Conservation (phyloP, 2,797 vertebrate species). For the Pseudomugil tenellus region DNA sequence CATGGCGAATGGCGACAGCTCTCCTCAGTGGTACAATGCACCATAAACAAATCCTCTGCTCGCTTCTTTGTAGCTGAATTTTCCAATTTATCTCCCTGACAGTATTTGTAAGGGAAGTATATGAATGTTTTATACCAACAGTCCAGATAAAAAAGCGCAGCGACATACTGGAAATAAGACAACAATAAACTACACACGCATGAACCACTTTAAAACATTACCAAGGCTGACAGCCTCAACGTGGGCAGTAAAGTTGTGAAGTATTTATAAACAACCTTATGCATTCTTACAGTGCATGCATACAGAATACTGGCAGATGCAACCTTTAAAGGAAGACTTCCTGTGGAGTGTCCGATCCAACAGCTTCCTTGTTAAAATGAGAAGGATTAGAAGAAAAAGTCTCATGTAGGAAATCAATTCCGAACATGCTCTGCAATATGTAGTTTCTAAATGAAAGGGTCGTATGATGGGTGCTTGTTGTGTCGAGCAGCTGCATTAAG, state of each 20-base stretch:
- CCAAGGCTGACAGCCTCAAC: not conserved
- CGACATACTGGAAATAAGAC: not conserved
- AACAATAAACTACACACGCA: not conserved
- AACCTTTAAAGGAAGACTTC: constrained; percentile 15
- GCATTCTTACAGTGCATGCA: constrained; percentile 1
- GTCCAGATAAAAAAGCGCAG: not conserved
- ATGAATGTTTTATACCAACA: not conserved
- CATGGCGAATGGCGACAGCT: too few relatives aligned
- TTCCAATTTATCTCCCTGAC: too few relatives aligned
- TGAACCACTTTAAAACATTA: not conserved
- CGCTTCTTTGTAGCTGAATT: too few relatives aligned
- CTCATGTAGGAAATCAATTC: constrained; percentile 42
- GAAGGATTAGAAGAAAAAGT: constrained; percentile 5
- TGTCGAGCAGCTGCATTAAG: constrained; percentile 26
- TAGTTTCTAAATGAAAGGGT: constrained; percentile 28
- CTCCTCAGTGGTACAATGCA: too few relatives aligned
- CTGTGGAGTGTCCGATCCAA: not conserved
- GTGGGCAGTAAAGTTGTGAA: constrained; percentile 1
- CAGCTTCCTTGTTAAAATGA: constrained; percentile 29
- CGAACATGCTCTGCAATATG: constrained; percentile 42
- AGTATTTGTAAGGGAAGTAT: too few relatives aligned
- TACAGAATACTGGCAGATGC: not conserved
- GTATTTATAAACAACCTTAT: constrained; percentile 11
- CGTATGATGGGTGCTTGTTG: constrained; percentile 24
- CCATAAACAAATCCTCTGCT: too few relatives aligned